These are phyloP conservation scores for Sipha maydis DNA, from an alignment of 2,888 invertebrate species.

Conservation along the genomic window DNA sequence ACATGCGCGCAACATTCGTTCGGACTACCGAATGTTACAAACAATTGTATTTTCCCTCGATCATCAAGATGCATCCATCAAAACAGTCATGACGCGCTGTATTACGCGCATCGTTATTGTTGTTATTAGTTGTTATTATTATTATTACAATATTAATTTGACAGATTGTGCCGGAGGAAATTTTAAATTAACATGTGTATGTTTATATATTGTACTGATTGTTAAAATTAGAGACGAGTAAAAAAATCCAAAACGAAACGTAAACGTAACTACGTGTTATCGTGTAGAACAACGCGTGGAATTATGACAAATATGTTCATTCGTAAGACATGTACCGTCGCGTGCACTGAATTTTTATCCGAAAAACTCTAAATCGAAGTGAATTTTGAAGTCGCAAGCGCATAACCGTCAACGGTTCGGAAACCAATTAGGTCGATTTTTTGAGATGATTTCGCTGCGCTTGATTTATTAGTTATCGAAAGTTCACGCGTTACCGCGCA, in stretches of 20 bases:
- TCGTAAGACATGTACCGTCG: no score
- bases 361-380: no score
- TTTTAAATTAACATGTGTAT: background rate
- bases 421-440: no score
- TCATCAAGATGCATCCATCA: background rate
- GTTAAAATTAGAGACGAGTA: background rate
- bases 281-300: no score
- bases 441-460: background rate
- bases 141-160: slow-evolving; percentile 37
- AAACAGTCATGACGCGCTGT: background rate
- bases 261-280: background rate
- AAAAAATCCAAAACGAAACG: background rate
- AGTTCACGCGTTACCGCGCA: background rate
- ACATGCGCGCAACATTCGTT: background rate
- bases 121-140: no score
- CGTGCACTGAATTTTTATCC: no score
- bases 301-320: no score
- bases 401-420: no score
- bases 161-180: slow-evolving; percentile 22
- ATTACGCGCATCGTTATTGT: background rate
- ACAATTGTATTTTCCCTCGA: slow-evolving; percentile 3
- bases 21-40: background rate
- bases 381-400: background rate
- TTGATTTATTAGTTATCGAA: background rate
- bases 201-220: background rate